Conservation (phyloP, 2,797 vertebrate genomes). For the Varecia variegata region DNA sequence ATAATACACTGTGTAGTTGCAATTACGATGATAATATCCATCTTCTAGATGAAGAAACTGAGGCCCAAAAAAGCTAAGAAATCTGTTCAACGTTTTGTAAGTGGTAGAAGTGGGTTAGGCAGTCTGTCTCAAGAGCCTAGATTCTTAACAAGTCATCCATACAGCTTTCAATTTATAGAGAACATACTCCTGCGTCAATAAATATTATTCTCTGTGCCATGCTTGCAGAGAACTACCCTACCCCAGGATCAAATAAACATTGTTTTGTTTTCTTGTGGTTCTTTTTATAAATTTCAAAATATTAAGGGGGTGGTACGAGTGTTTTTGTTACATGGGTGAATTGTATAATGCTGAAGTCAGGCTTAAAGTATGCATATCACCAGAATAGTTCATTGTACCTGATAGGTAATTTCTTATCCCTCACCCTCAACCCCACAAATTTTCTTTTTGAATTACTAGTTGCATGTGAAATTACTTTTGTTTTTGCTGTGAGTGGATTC, state of each 20-base stretch:
- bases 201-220: background rate
- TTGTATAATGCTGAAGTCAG: too few species aligned
- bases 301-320: too few species aligned
- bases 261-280: background rate
- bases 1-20: background rate
- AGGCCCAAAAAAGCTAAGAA: background rate
- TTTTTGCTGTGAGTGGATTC: background rate
- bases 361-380: background rate
- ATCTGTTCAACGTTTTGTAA: background rate
- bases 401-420: background rate
- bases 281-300: background rate
- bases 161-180: background rate
- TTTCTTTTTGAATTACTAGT: background rate
- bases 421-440: background rate
- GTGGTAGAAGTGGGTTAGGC: background rate
- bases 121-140: background rate
- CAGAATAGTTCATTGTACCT: background rate
- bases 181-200: background rate
- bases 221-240: background rate
- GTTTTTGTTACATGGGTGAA: too few species aligned
- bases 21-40: background rate
- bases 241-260: background rate
- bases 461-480: background rate
- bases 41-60: background rate
- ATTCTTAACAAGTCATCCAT: too few species aligned